Percentiles rank a stretch among this genome's conserved stretches.
These are phyloP conservation scores for Scopus umbretta DNA, from an alignment of 2,113 vertebrate genomes.

Conservation along the genomic window DNA sequence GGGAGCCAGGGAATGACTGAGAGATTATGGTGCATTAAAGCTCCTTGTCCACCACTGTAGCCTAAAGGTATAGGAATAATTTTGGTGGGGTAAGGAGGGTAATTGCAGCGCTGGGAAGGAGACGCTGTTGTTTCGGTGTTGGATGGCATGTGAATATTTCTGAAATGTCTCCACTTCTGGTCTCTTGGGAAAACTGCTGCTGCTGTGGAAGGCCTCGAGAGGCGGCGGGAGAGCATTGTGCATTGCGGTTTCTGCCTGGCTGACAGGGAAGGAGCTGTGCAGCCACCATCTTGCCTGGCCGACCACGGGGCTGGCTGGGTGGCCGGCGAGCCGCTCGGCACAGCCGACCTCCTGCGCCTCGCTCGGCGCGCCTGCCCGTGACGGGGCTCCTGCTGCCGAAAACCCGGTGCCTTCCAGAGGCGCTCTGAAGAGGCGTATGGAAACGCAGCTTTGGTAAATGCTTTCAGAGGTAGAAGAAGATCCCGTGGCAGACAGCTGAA, in stretches of 20 bases:
- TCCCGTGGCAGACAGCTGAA: background rate
- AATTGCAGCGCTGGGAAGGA: background rate
- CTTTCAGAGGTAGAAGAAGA: background rate
- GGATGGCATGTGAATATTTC: background rate
- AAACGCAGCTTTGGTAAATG: background rate
- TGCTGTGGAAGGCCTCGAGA: background rate
- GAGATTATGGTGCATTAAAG: background rate
- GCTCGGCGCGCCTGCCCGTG: rapidly evolving
- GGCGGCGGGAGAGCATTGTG: background rate
- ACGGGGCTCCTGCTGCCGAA: rapidly evolving
- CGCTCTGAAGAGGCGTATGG: background rate
- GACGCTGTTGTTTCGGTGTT: background rate
- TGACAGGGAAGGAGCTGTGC: background rate
- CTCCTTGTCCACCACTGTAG: background rate
- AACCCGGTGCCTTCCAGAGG: background rate
- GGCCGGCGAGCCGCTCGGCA: rapidly evolving
- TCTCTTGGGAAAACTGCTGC: background rate
- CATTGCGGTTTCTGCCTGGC: rapidly evolving
- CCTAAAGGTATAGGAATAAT: background rate
- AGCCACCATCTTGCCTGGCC: rapidly evolving
- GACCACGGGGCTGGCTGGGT: rapidly evolving
- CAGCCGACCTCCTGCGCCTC: rapidly evolving
- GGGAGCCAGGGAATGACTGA: background rate
- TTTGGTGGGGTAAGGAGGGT: background rate
- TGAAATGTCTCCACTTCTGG: background rate